Evolutionary conservation across 2,113 vertebrate species (phyloP), one percentile per base, ranked within the genome.

Genomic region (Grammomys surdaster): DNA sequence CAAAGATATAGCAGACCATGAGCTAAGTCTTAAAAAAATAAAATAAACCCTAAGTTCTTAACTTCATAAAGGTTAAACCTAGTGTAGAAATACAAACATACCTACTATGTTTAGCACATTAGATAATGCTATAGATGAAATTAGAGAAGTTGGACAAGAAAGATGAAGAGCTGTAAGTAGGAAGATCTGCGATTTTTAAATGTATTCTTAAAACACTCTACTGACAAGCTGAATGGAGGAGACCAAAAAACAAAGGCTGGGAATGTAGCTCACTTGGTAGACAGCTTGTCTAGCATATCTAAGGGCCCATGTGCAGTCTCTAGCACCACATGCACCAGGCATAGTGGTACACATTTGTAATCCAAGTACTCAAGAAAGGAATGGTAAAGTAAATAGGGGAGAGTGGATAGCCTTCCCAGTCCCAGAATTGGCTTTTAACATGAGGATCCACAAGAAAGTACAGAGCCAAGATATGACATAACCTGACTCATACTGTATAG

Each of bases 1-100:
- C 58, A 88, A 94, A 94, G 73, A 90, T 26, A 75, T 80, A 96
- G n/a, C 48, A 94, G 46, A 95, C 1, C 73, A 40, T 67, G 58
- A 40, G 3, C 0, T 72, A 17, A 90, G 8, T 80, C 36, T 58
- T 22, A 5, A 86, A 91, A 95, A 90, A 81, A 65, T 46, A 60
- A 58, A 58, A 58, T 24, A 81, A 75, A 75, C 46, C 12, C 22
- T 22, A 84, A 85, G 16, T 48, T 9, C 26, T 31, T 65, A 60
- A 56, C 58, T 69, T 43, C 67, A 36, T 16, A 36, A 36, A 90
- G 3, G 63, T 76, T 43, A 80, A 76, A 84, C 75, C 43, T 84
- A 85, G 4, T 48, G 5, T 4, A 87, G 54, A 73, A 90, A 93
- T 93, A 92, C 54, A 96, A 4, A 96, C 76, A 81, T 93, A 85